phyloP scores from a whole-genome alignment of 2,888 invertebrate genomes.

The Drosophila nigricruria region DNA sequence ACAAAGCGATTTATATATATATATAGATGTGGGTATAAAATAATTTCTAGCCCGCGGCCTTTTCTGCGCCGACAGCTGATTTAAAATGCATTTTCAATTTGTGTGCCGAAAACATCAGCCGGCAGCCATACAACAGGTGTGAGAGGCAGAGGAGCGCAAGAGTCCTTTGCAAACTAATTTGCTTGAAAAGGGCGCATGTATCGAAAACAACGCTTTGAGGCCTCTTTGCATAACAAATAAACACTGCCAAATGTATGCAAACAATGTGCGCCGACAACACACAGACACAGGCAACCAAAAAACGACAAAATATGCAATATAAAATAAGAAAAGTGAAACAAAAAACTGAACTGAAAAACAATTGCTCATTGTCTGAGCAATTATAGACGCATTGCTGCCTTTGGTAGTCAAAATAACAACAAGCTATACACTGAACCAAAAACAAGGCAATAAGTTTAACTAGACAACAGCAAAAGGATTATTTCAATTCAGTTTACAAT shows the following conservation, averaged over 20 bases:
- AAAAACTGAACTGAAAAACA: constrained; percentile 65
- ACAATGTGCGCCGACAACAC: constrained; percentile 59
- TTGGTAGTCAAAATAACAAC: constrained; percentile 24
- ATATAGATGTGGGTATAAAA: constrained; percentile 39
- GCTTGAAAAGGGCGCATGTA: constrained; percentile 61
- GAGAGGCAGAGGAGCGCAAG: not conserved
- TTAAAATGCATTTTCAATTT: constrained; percentile 81
- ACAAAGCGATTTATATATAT: constrained; percentile 27
- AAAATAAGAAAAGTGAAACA: constrained; percentile 24
- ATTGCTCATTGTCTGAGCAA: constrained; percentile 80
- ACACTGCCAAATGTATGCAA: constrained; percentile 75
- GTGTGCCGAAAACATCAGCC: constrained; percentile 28
- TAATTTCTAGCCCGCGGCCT: constrained; percentile 72
- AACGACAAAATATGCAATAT: constrained; percentile 23
- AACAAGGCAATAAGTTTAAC: constrained; percentile 27
- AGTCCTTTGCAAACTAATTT: constrained; percentile 80
- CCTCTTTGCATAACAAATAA: constrained; percentile 77
- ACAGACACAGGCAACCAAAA: constrained; percentile 25
- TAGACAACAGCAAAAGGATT: constrained; percentile 11
- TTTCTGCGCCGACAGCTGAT: constrained; percentile 65
- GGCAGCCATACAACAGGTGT: constrained; percentile 6
- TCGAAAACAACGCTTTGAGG: constrained; percentile 77
- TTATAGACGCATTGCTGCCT: constrained; percentile 80
- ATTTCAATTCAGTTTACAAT: not conserved
- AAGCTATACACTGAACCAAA: not conserved